Evolutionary conservation across 2,888 invertebrate species (phyloP).

Genomic region (Cosmia pyralina): DNA sequence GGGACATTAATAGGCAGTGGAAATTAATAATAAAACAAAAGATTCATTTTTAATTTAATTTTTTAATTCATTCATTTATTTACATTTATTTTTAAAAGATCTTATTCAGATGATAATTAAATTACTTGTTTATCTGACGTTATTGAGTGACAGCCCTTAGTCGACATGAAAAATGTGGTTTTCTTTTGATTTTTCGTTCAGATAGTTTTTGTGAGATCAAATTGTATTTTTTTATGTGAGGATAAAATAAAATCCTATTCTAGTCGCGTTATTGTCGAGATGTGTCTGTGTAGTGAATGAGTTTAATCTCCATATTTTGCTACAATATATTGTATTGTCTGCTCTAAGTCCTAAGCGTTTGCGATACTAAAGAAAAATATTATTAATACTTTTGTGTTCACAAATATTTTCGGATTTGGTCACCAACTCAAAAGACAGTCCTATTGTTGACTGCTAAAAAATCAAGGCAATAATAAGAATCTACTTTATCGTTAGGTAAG

Average conservation of each 20-base stretch:
- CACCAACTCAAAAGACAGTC: background rate
- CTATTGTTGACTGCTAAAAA: background rate
- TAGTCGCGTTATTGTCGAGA: constrained; percentile 20
- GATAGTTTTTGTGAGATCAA: constrained; percentile 36
- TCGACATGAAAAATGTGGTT: constrained; percentile 38
- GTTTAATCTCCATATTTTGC: constrained; percentile 28
- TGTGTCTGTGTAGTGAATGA: constrained; percentile 10
- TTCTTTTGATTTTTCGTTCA: constrained; percentile 40
- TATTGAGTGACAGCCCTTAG: constrained; percentile 21
- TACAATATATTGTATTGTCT: background rate
- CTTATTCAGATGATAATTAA: background rate
- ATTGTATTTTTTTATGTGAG: constrained; percentile 33
- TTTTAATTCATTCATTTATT: no score
- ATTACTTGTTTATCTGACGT: constrained; percentile 2
- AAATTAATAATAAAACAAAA: background rate
- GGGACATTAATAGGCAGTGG: no score
- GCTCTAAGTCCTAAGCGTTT: background rate
- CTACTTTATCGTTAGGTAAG: no score
- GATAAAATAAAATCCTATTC: constrained; percentile 33
- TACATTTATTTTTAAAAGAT: constrained; percentile 2
- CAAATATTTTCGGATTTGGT: background rate
- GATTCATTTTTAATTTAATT: background rate
- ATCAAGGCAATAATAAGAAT: background rate
- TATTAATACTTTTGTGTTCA: background rate
- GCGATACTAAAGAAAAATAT: background rate